These are phyloP conservation scores for Rhagonycha lutea DNA, from an alignment of 2,888 invertebrate genomes.

Conservation along the genomic window DNA sequence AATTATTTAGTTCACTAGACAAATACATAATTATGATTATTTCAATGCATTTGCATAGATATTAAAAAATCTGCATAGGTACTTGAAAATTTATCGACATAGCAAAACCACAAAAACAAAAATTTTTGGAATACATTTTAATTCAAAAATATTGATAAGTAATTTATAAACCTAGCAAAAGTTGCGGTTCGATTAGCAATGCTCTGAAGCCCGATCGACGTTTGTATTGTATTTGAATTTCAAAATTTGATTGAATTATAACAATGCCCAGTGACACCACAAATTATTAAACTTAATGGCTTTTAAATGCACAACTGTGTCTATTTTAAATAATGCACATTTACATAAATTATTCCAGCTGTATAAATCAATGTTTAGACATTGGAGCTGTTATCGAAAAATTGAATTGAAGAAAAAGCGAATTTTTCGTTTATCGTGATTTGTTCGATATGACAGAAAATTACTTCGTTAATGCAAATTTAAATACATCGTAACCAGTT, in stretches of 20 bases:
- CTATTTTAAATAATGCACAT: background rate
- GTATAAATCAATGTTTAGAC: background rate
- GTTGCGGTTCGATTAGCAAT: background rate
- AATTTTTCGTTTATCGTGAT: conserved; percentile 9
- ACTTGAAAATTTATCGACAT: background rate
- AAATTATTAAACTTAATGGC: background rate
- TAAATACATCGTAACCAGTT: conserved; percentile 16
- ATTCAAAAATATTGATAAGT: background rate
- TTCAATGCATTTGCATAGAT: background rate
- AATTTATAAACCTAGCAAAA: background rate
- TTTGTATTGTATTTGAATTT: background rate
- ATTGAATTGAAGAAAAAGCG: background rate
- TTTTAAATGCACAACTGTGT: background rate
- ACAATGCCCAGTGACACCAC: background rate
- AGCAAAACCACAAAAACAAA: background rate
- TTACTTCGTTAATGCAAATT: conserved; percentile 13
- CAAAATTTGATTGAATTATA: background rate
- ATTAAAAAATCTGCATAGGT: background rate
- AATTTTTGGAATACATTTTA: background rate
- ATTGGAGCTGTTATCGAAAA: background rate
- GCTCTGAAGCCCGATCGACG: background rate
- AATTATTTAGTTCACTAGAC: background rate
- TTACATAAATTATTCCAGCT: background rate
- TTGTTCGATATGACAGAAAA: conserved; percentile 15
- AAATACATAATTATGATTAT: background rate